phyloP scores from a whole-genome alignment of 2,797 vertebrate genomes.

The Clarias pachynema region DNA sequence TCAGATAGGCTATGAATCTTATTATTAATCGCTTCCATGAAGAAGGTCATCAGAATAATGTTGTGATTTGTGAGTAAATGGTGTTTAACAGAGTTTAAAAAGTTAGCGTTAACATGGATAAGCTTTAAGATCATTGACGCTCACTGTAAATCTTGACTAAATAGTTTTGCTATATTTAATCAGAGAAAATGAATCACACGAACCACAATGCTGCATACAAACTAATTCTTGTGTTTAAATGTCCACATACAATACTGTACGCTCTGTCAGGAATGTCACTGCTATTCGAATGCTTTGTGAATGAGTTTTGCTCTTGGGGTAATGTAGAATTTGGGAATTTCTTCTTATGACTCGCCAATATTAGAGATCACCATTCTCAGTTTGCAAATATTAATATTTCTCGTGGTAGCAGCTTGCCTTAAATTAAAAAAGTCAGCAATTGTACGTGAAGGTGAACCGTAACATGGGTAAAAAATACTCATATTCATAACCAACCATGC shows the following conservation, averaged over 20 bases:
- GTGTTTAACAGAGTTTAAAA: slow-evolving; percentile 1
- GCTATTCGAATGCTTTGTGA: background rate
- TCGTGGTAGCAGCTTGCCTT: background rate
- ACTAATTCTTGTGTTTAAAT: background rate
- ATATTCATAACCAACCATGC: too few relatives aligned
- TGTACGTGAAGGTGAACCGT: too few relatives aligned
- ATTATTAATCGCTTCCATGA: background rate
- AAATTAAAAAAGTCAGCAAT: too few relatives aligned
- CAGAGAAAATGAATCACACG: background rate
- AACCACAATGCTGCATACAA: background rate
- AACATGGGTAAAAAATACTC: too few relatives aligned
- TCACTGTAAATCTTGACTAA: background rate
- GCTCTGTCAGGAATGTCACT: background rate
- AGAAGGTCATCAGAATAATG: background rate
- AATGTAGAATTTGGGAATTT: background rate
- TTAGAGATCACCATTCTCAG: background rate
- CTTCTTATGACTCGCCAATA: background rate
- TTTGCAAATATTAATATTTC: background rate
- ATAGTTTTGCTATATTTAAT: background rate
- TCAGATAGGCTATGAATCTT: background rate
- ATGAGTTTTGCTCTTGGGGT: background rate
- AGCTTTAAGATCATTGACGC: background rate
- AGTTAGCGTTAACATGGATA: background rate
- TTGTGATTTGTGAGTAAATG: background rate
- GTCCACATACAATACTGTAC: background rate